Percentiles rank a stretch among this genome's conserved stretches.
Conservation (phyloP, 2,888 invertebrate species). For the Drosophila cognata region DNA sequence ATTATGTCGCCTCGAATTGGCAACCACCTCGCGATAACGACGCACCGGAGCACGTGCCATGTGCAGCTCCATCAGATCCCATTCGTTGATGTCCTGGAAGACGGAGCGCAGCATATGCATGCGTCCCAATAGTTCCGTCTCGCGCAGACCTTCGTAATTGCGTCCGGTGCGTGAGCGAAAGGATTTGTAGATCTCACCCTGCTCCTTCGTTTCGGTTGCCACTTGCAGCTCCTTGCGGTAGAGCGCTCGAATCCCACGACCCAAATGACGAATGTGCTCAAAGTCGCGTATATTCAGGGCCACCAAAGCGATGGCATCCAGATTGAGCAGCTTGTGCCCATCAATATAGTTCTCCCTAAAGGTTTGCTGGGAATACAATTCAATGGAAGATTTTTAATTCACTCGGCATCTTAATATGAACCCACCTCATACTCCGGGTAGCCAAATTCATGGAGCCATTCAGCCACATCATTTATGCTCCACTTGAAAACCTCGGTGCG, state of each 20-base stretch:
- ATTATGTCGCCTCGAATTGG: constrained; percentile 58
- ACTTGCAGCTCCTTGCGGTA: constrained; percentile 85
- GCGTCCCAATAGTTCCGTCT: constrained; percentile 86
- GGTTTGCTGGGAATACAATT: constrained; percentile 81
- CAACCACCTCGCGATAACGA: constrained; percentile 67
- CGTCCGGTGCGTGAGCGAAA: constrained; percentile 86
- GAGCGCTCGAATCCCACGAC: constrained; percentile 83
- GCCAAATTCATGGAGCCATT: constrained; percentile 86
- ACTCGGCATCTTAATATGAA: fast-evolving
- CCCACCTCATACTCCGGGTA: constrained; percentile 86
- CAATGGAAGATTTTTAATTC: neutral
- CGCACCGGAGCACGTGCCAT: constrained; percentile 66
- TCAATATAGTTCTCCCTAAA: constrained; percentile 85
- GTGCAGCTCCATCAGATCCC: constrained; percentile 85
- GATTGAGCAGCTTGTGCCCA: constrained; percentile 85
- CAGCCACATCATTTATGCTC: constrained; percentile 85
- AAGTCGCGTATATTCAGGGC: constrained; percentile 86
- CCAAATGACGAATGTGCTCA: constrained; percentile 85
- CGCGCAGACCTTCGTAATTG: constrained; percentile 85
- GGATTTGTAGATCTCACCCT: constrained; percentile 86
- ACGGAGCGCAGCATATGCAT: constrained; percentile 86
- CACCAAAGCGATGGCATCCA: constrained; percentile 86
- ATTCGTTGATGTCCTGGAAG: constrained; percentile 85
- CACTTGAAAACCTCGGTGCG: constrained; percentile 86
- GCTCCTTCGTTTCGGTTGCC: constrained; percentile 82